Percentiles rank a stretch among this genome's conserved stretches.
Conservation (phyloP, 2,797 vertebrate genomes). For the Balearica regulorum region DNA sequence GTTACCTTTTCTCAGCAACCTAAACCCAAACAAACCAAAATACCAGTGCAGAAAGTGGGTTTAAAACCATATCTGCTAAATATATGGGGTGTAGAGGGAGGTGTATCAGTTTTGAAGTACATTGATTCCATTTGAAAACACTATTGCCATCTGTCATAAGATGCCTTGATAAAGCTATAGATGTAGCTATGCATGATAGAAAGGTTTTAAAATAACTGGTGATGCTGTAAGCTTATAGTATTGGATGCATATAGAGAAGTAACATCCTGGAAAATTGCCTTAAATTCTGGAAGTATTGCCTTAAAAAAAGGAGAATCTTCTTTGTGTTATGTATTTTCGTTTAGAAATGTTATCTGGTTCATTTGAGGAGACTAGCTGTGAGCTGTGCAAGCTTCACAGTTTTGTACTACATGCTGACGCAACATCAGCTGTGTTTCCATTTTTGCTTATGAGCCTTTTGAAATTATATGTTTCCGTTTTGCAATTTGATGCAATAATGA, state of each 20-base stretch:
- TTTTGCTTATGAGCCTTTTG: conserved; percentile 81
- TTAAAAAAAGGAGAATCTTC: neutral
- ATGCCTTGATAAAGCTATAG: conserved; percentile 44
- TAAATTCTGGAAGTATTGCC: neutral
- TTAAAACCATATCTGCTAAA: conserved; percentile 37
- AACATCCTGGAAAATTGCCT: conserved; percentile 6
- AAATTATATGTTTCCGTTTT: conserved; percentile 84
- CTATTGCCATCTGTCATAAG: conserved; percentile 48
- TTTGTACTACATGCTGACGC: conserved; percentile 73
- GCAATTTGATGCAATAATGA: conserved; percentile 83
- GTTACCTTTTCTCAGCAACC: conserved; percentile 65
- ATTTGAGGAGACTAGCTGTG: conserved; percentile 31
- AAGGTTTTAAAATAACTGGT: conserved; percentile 57
- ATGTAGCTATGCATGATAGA: neutral
- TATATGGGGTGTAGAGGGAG: conserved; percentile 1
- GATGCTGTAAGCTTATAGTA: neutral
- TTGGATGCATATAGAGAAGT: neutral
- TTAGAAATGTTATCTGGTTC: conserved; percentile 48
- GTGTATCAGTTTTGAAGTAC: conserved; percentile 2
- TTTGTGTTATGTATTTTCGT: neutral
- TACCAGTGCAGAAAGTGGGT: conserved; percentile 30
- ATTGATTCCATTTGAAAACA: conserved; percentile 57
- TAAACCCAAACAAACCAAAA: conserved; percentile 69
- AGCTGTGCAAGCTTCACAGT: conserved; percentile 59
- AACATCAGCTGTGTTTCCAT: conserved; percentile 83